A percentile compares a stretch with the other conserved stretches of the same genome.
phyloP scores from a whole-genome alignment of 2,888 invertebrate species.

The Cybosia mesomella region DNA sequence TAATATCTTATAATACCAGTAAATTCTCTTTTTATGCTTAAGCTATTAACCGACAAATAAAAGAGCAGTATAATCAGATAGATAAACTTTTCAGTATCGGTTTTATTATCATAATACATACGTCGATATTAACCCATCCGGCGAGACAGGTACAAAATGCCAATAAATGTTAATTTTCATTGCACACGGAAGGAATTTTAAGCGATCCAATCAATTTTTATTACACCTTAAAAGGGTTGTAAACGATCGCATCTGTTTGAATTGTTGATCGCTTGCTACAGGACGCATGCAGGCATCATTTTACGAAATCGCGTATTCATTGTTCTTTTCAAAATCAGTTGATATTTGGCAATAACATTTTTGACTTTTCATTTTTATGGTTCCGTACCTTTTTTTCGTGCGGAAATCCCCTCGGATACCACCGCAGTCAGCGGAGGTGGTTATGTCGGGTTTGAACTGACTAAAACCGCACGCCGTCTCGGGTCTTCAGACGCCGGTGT shows the following conservation, averaged over 20 bases:
- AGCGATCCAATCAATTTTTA: constrained; percentile 45
- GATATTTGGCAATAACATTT: neutral
- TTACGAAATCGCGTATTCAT: constrained; percentile 10
- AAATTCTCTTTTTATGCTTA: neutral
- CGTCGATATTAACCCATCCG: constrained; percentile 4
- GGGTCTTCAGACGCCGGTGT: too few species aligned
- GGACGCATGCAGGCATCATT: constrained; percentile 28
- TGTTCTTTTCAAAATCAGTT: neutral
- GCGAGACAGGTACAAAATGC: constrained; percentile 32
- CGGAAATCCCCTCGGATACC: too few species aligned
- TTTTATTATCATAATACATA: constrained; percentile 1
- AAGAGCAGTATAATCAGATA: neutral
- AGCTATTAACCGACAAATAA: neutral
- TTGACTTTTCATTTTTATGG: neutral
- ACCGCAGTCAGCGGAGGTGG: too few species aligned
- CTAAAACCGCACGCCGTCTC: too few species aligned
- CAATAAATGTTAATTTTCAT: constrained; percentile 48
- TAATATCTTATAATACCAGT: neutral
- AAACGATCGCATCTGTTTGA: constrained; percentile 35
- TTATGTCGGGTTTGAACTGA: too few species aligned
- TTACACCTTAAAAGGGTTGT: constrained; percentile 46
- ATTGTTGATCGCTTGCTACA: constrained; percentile 36
- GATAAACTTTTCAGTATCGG: neutral
- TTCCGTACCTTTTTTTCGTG: too few species aligned
- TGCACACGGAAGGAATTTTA: constrained; percentile 40